Evolutionary conservation across 2,113 vertebrate genomes (phyloP).

Genomic region (Alces alces): DNA sequence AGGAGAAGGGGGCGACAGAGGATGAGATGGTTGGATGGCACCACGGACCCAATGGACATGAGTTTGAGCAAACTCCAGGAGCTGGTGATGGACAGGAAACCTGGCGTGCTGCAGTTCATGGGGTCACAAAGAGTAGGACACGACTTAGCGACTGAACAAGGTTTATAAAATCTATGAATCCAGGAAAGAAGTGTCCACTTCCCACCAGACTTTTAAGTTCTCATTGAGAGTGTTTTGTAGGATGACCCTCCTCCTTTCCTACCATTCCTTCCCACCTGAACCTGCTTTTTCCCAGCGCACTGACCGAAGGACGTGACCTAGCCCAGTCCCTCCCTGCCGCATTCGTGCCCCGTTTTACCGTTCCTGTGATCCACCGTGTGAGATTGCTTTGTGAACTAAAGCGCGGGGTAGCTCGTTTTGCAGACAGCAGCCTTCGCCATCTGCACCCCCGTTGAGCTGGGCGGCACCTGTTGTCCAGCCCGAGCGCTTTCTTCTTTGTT

Average conservation of each 20-base stretch:
- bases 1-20: not conserved
- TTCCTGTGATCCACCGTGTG: not conserved
- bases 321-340: not conserved
- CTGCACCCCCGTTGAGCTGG: not conserved
- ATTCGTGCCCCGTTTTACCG: rapidly evolving
- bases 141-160: not conserved
- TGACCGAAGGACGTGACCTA: rapidly evolving
- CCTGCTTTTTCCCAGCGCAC: not conserved
- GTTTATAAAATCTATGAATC: not conserved
- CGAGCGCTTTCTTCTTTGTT: not conserved
- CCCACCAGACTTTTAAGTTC: not conserved
- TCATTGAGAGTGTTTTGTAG: not conserved
- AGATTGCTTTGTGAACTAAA: not conserved
- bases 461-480: not conserved
- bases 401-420: not conserved
- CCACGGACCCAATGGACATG: not conserved
- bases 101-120: not conserved
- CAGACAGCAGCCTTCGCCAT: not conserved
- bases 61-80: not conserved
- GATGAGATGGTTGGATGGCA: not conserved
- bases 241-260: not conserved
- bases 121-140: not conserved
- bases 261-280: not conserved
- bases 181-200: not conserved
- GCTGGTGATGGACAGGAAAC: not conserved